Percentiles rank a stretch among this genome's conserved stretches.
Conservation (phyloP, 2,888 invertebrate genomes). For the Eudemis profundana region DNA sequence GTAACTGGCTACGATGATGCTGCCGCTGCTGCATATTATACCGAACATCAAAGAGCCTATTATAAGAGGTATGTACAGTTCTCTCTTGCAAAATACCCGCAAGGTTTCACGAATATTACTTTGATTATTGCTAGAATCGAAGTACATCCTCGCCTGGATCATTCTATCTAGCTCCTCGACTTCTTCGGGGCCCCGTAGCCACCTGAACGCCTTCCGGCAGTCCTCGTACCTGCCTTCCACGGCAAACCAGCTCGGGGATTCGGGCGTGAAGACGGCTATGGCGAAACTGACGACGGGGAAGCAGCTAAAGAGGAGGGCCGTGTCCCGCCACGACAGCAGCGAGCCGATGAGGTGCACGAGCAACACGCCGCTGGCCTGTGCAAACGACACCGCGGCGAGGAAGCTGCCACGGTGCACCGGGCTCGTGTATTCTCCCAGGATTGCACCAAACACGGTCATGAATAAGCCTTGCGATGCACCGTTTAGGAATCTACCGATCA, state of each 20-base stretch:
- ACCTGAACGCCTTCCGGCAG: too few species aligned
- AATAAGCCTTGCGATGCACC: slow-evolving; percentile 81
- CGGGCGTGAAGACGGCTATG: slow-evolving; percentile 81
- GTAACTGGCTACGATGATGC: neutral
- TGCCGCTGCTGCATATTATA: neutral
- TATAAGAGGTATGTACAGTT: neutral
- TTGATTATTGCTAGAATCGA: neutral
- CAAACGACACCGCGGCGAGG: slow-evolving; percentile 83
- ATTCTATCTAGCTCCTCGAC: too few species aligned
- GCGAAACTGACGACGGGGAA: slow-evolving; percentile 76
- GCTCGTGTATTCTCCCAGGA: slow-evolving; percentile 82
- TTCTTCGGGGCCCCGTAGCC: too few species aligned
- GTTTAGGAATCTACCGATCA: slow-evolving; percentile 64
- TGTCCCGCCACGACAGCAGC: slow-evolving; percentile 81
- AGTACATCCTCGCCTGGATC: slow-evolving; percentile 47
- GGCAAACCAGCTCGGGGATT: slow-evolving; percentile 88
- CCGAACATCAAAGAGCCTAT: neutral
- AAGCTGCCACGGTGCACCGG: slow-evolving; percentile 86
- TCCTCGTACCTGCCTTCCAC: slow-evolving; percentile 82
- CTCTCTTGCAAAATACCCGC: slow-evolving; percentile 1
- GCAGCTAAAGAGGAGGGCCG: slow-evolving; percentile 76
- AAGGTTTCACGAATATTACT: neutral
- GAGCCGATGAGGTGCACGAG: slow-evolving; percentile 86
- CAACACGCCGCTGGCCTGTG: slow-evolving; percentile 85
- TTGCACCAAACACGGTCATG: slow-evolving; percentile 73